These are phyloP conservation scores for Artemia sinica DNA, from an alignment of 2,888 invertebrate species.

Conservation along the genomic window DNA sequence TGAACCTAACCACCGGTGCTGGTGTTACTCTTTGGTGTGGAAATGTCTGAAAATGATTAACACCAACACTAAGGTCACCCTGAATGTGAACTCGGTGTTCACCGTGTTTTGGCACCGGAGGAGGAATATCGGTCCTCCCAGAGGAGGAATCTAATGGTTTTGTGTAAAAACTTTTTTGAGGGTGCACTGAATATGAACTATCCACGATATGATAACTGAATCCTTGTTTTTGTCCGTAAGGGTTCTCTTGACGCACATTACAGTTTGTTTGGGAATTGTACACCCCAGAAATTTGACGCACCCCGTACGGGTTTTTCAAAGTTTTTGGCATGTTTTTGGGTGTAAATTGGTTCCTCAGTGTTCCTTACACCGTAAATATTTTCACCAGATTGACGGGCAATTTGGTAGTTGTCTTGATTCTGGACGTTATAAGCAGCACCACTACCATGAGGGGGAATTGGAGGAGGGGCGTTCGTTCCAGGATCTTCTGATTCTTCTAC, in stretches of 20 bases:
- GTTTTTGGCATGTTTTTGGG: neutral
- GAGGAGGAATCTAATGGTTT: neutral
- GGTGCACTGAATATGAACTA: neutral
- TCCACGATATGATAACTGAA: neutral
- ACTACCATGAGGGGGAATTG: slow-evolving; percentile 6
- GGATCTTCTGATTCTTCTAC: too few species aligned
- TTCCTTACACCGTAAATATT: neutral
- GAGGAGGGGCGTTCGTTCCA: neutral
- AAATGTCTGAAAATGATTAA: slow-evolving; percentile 11
- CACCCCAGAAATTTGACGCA: neutral
- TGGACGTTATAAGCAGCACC: neutral
- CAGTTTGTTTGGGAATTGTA: neutral
- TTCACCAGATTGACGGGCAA: neutral
- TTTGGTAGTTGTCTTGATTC: neutral
- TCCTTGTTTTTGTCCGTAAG: slow-evolving; percentile 9
- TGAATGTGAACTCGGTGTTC: neutral
- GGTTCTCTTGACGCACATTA: slow-evolving; percentile 1
- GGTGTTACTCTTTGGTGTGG: slow-evolving; percentile 5
- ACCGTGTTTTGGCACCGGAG: slow-evolving; percentile 3
- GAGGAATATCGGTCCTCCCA: neutral
- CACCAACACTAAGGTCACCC: slow-evolving; percentile 8
- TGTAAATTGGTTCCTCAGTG: neutral
- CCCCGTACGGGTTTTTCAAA: neutral
- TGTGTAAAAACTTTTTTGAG: neutral
- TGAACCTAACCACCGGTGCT: slow-evolving; percentile 2